These are phyloP conservation scores for Eulemur coronatus DNA, from an alignment of 2,797 vertebrate species.

Conservation along the genomic window DNA sequence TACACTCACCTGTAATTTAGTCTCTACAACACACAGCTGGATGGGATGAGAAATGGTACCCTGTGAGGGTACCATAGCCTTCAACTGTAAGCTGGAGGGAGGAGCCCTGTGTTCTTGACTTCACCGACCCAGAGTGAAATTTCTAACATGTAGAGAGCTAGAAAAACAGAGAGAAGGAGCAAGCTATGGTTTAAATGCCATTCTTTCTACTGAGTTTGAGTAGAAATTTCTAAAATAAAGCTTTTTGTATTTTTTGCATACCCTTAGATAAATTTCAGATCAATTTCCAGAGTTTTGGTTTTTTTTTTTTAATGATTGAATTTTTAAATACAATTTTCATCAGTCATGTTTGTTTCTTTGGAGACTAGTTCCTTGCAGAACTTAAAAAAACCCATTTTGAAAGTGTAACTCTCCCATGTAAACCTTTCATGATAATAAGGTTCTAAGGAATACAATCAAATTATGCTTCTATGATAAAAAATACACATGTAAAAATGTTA, in stretches of 20 bases:
- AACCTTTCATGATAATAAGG: background rate
- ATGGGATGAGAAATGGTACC: background rate
- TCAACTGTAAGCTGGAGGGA: background rate
- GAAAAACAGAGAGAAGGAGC: background rate
- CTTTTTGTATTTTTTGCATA: background rate
- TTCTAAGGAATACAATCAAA: background rate
- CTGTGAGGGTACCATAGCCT: background rate
- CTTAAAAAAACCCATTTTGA: background rate
- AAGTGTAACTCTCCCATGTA: background rate
- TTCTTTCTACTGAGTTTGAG: background rate
- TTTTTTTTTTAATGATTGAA: background rate
- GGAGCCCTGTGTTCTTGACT: background rate
- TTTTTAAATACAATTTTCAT: background rate
- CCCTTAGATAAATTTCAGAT: background rate
- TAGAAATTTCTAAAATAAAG: background rate
- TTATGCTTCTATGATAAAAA: background rate
- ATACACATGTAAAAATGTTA: background rate
- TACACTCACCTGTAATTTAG: background rate
- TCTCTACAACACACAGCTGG: background rate
- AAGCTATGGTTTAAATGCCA: background rate
- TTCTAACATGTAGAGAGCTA: background rate
- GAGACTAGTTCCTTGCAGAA: background rate
- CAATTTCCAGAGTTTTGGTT: background rate
- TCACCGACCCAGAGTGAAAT: background rate
- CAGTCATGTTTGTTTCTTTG: background rate